A percentile compares a stretch with the other conserved stretches of the same genome.
These are phyloP conservation scores for Phortica magna DNA, from an alignment of 2,888 invertebrate genomes.

Conservation along the genomic window DNA sequence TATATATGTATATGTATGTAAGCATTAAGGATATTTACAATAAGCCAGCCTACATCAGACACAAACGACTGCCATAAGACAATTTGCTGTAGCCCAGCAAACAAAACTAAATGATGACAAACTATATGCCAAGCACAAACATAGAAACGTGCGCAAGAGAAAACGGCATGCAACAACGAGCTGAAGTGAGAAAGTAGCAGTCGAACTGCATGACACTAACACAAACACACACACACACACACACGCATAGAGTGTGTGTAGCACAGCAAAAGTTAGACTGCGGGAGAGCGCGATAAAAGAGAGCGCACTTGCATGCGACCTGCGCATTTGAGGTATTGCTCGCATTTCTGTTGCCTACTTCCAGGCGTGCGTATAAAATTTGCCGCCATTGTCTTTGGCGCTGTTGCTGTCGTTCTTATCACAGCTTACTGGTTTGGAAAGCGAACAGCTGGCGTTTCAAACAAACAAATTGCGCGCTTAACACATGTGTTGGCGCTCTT, in stretches of 20 bases:
- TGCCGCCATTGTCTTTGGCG: conserved; percentile 16
- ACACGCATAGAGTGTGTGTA: not conserved
- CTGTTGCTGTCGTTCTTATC: conserved; percentile 20
- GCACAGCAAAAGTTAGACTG: not conserved
- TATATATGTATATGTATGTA: conserved; percentile 5
- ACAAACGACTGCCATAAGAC: conserved; percentile 60
- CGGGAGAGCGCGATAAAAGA: not conserved
- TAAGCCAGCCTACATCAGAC: not conserved
- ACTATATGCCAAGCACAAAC: conserved; percentile 20
- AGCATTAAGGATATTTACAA: conserved; percentile 29
- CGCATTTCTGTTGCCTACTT: conserved; percentile 10
- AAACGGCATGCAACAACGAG: not conserved
- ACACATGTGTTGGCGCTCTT: conserved; percentile 29
- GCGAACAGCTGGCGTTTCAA: conserved; percentile 23
- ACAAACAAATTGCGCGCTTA: conserved; percentile 30
- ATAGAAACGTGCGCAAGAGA: conserved; percentile 10
- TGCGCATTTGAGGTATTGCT: not conserved
- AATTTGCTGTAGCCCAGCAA: conserved; percentile 59
- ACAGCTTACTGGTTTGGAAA: conserved; percentile 13
- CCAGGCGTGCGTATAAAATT: conserved; percentile 12
- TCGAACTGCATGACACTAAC: not conserved
- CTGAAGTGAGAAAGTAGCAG: not conserved
- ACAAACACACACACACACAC: too few species aligned
- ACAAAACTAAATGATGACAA: conserved; percentile 34
- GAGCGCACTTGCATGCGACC: conserved; percentile 1